A percentile compares a stretch with the other conserved stretches of the same genome.
Conservation (phyloP, 1,140 invertebrate genomes). For the Philotrypesis tridentata region DNA sequence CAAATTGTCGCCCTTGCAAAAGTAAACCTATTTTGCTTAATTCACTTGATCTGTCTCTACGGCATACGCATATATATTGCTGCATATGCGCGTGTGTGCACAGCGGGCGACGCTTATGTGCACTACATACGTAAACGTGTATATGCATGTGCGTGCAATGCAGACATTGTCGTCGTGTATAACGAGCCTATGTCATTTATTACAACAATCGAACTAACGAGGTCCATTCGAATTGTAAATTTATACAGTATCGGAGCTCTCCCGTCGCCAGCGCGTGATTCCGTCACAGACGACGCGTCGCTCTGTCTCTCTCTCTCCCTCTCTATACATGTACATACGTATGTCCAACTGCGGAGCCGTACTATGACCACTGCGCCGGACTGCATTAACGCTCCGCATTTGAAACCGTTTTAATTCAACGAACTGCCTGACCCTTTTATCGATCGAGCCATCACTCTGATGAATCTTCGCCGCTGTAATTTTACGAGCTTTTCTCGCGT, state of each 20-base stretch:
- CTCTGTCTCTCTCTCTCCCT: background rate
- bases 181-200: conserved; percentile 20
- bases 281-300: background rate
- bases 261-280: background rate
- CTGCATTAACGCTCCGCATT: background rate
- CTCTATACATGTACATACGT: background rate
- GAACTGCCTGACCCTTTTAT: background rate
- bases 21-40: background rate
- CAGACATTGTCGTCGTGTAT: background rate
- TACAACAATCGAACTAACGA: conserved; percentile 29
- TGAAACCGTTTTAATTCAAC: background rate
- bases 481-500: no score
- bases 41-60: background rate
- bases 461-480: no score
- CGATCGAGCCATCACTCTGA: background rate
- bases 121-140: background rate
- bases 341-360: no score
- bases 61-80: background rate
- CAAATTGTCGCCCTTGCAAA: background rate
- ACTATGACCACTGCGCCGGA: background rate
- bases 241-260: conserved; percentile 15
- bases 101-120: background rate
- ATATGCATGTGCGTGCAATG: background rate
- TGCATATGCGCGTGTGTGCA: no score
- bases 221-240: conserved; percentile 26